phyloP scores from a whole-genome alignment of 2,113 vertebrate genomes.

The Eurypyga helias region DNA sequence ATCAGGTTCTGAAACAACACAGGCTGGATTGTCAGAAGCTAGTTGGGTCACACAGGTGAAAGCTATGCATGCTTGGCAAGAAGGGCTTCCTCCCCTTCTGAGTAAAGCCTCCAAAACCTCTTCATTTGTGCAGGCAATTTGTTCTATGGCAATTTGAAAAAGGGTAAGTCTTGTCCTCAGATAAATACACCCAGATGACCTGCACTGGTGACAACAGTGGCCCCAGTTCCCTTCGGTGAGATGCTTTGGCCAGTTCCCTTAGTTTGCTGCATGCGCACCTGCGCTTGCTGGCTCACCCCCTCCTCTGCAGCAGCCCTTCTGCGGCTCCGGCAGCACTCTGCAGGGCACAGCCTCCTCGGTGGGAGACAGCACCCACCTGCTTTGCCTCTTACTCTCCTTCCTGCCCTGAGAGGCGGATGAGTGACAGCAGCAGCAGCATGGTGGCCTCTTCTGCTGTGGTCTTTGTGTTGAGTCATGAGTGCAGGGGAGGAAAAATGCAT shows the following conservation, averaged over 20 bases:
- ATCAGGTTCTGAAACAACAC: not conserved
- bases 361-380: not conserved
- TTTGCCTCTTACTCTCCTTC: not conserved
- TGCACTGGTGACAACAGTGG: not conserved
- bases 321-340: not conserved
- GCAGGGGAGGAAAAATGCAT: not conserved
- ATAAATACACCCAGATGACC: not conserved
- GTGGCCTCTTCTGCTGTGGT: not conserved
- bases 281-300: accelerated
- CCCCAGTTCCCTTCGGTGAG: not conserved
- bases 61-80: not conserved
- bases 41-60: not conserved
- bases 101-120: not conserved
- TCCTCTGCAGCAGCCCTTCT: not conserved
- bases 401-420: not conserved
- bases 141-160: not conserved
- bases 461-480: not conserved
- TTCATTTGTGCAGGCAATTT: not conserved
- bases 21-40: not conserved
- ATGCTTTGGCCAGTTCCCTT: not conserved
- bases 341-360: not conserved
- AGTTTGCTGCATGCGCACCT: not conserved
- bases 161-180: not conserved
- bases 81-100: not conserved
- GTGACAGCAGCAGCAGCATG: not conserved